These are phyloP conservation scores for Montipora cactus DNA, from an alignment of 64 coral and sea anemone genomes.

Conservation along the genomic window DNA sequence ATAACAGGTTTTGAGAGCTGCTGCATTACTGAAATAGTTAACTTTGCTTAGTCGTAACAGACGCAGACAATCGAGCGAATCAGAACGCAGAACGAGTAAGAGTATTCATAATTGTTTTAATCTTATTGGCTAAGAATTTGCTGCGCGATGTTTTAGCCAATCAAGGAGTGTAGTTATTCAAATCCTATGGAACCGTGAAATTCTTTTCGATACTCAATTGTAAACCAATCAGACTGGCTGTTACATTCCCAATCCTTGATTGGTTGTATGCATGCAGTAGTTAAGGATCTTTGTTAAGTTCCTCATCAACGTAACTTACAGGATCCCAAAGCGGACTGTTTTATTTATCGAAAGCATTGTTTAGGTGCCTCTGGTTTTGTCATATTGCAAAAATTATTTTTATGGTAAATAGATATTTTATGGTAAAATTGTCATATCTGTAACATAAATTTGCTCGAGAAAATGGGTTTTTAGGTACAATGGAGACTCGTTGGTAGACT, in stretches of 20 bases:
- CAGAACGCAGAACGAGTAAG: too few species aligned
- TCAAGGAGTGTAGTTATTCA: too few species aligned
- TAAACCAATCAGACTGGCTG: background rate
- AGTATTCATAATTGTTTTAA: too few species aligned
- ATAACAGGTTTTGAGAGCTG: too few species aligned
- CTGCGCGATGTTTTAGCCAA: too few species aligned
- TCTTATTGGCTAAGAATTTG: too few species aligned
- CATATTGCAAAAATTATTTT: background rate
- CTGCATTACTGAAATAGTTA: too few species aligned
- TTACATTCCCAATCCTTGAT: background rate
- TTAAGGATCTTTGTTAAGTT: background rate
- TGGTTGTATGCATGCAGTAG: background rate
- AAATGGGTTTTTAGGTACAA: constrained; percentile 24
- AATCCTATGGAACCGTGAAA: too few species aligned
- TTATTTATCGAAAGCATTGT: background rate
- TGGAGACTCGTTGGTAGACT: background rate
- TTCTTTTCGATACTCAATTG: too few species aligned
- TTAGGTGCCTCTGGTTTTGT: background rate
- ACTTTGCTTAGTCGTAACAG: too few species aligned
- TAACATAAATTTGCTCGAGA: constrained; percentile 7
- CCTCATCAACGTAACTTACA: background rate
- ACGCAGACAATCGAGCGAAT: too few species aligned
- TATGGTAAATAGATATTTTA: constrained; percentile 24
- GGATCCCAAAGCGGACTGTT: background rate
- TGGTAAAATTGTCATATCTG: constrained; percentile 13